phyloP scores from a whole-genome alignment of 2,888 invertebrate species.

The Ectropis crepuscularia region DNA sequence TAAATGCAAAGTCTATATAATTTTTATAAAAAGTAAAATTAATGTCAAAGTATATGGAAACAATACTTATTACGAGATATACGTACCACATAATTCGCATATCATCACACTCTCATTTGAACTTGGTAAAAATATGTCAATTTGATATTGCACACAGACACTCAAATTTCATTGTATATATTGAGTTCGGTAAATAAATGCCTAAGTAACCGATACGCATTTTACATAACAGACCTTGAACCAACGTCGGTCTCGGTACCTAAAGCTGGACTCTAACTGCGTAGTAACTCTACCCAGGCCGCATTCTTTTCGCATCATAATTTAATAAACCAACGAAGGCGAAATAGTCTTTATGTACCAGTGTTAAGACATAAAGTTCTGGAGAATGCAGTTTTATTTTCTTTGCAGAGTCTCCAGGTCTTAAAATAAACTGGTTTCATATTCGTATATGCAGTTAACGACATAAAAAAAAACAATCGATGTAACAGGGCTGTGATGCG shows the following conservation, averaged over 20 bases:
- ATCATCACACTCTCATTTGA: too few relatives aligned
- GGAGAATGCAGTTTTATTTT: constrained; percentile 3
- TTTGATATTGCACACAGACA: background rate
- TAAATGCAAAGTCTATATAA: too few relatives aligned
- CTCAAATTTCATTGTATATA: background rate
- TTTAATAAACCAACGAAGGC: constrained; percentile 1
- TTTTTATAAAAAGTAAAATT: too few relatives aligned
- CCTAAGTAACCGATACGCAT: background rate
- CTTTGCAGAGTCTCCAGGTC: constrained; percentile 18
- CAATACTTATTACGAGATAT: too few relatives aligned
- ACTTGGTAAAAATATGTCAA: too few relatives aligned
- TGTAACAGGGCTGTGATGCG: constrained; percentile 1
- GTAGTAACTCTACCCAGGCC: constrained; percentile 18
- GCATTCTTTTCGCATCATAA: constrained; percentile 22
- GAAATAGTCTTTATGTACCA: constrained; percentile 12
- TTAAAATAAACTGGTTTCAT: constrained; percentile 25
- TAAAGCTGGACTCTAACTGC: constrained; percentile 33
- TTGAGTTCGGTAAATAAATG: too few relatives aligned
- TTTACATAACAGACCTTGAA: constrained; percentile 37
- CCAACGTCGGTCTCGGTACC: constrained; percentile 11
- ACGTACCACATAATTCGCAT: too few relatives aligned
- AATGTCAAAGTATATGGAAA: too few relatives aligned
- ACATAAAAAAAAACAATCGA: constrained; percentile 16
- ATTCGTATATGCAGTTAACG: constrained; percentile 14
- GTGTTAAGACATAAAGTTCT: constrained; percentile 2